Percentiles rank a stretch among this genome's conserved stretches.
phyloP scores from a whole-genome alignment of 2,888 invertebrate genomes.

The Nebria brevicollis region DNA sequence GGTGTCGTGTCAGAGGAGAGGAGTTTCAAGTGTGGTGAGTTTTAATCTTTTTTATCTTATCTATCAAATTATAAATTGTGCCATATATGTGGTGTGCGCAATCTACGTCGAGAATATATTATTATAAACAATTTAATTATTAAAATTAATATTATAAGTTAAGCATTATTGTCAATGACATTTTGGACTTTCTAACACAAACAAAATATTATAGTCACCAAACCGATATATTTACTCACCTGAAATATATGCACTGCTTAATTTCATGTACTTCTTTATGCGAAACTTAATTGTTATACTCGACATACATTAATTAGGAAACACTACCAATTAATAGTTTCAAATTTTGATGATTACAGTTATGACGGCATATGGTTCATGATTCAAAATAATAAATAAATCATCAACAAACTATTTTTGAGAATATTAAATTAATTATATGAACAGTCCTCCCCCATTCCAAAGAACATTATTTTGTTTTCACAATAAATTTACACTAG shows the following conservation, averaged over 20 bases:
- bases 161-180: too few species aligned
- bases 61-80: not conserved
- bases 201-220: too few species aligned
- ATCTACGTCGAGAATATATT: not conserved
- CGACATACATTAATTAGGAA: not conserved
- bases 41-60: not conserved
- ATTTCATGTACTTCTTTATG: not conserved
- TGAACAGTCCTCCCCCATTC: too few species aligned
- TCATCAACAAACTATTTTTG: too few species aligned
- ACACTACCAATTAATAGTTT: not conserved
- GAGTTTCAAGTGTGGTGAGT: slow-evolving; percentile 87
- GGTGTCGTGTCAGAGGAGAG: slow-evolving; percentile 79
- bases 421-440: too few species aligned
- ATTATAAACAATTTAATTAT: not conserved
- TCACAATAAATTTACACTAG: too few species aligned
- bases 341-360: not conserved
- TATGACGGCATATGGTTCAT: not conserved
- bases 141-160: too few species aligned
- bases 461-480: too few species aligned
- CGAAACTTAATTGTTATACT: not conserved
- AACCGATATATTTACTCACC: too few species aligned
- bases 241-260: not conserved
- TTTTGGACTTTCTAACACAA: too few species aligned
- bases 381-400: not conserved
- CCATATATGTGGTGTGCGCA: not conserved